A percentile compares a stretch with the other conserved stretches of the same genome.
phyloP scores from a whole-genome alignment of 2,113 vertebrate genomes.

The Sorex araneus region DNA sequence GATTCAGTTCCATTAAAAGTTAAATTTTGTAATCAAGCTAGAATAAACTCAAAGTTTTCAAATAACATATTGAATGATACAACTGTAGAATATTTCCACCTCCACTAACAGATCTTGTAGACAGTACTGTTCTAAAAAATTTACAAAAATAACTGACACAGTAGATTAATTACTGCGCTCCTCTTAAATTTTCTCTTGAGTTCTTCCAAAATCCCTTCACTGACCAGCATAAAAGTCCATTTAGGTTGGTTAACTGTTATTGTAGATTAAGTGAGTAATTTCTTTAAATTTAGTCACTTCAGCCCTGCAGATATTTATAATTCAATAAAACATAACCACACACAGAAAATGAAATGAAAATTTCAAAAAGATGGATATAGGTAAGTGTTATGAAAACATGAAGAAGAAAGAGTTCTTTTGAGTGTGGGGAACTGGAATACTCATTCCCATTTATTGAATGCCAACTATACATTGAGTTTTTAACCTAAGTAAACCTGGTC shows the following conservation, averaged over 20 bases:
- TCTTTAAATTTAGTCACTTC: neutral
- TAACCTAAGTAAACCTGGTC: neutral
- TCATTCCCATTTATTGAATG: neutral
- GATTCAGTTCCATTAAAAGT: slow-evolving; percentile 44
- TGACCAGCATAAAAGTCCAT: slow-evolving; percentile 27
- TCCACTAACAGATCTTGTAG: neutral
- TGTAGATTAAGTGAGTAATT: slow-evolving; percentile 13
- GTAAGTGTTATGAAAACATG: slow-evolving; percentile 4
- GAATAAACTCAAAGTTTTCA: neutral
- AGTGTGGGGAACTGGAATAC: neutral
- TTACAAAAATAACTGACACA: neutral
- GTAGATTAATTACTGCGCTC: neutral
- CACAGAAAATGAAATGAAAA: neutral
- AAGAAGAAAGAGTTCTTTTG: neutral
- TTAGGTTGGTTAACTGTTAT: slow-evolving; percentile 19
- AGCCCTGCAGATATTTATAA: neutral
- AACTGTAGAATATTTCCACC: neutral
- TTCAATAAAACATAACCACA: neutral
- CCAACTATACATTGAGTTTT: neutral
- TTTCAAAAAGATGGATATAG: slow-evolving; percentile 3
- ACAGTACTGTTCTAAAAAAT: neutral
- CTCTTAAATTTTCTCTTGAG: neutral
- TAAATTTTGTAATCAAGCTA: neutral
- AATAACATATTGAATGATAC: neutral
- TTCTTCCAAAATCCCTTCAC: neutral